Evolutionary conservation across 2,797 vertebrate species (phyloP).

Genomic region (Rhynchonycteris naso): DNA sequence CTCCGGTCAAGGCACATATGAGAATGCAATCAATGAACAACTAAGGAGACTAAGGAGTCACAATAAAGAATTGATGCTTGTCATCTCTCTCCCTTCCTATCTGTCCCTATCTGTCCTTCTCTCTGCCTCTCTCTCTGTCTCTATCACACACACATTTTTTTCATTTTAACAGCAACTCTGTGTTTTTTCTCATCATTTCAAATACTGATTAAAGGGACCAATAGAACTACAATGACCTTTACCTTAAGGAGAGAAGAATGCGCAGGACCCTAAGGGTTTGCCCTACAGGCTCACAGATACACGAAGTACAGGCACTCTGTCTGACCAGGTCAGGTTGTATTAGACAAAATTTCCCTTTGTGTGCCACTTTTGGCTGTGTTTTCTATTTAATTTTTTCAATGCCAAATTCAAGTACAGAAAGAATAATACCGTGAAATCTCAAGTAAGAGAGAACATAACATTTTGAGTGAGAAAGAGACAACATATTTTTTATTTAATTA

Average conservation of each 20-base stretch:
- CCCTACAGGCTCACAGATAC: neutral
- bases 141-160: neutral
- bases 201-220: neutral
- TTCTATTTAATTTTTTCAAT: neutral
- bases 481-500: conserved; percentile 60
- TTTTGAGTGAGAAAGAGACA: neutral
- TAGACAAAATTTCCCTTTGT: neutral
- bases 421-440: conserved; percentile 14
- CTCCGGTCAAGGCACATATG: too few relatives aligned
- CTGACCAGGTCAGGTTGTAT: neutral
- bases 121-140: too few relatives aligned
- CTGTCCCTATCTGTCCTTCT: too few relatives aligned
- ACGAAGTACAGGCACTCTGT: neutral
- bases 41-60: too few relatives aligned
- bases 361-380: neutral
- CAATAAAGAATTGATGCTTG: too few relatives aligned
- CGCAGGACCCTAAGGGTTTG: too few relatives aligned
- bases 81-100: too few relatives aligned
- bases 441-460: conserved; percentile 1
- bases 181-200: neutral
- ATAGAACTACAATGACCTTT: neutral
- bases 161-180: neutral
- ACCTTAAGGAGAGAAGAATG: neutral
- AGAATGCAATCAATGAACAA: too few relatives aligned
- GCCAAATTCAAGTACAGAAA: conserved; percentile 3